Base-by-base conservation (phyloP, 2,888 invertebrate genomes). In the Troglohyphantes excavatus region DNA sequence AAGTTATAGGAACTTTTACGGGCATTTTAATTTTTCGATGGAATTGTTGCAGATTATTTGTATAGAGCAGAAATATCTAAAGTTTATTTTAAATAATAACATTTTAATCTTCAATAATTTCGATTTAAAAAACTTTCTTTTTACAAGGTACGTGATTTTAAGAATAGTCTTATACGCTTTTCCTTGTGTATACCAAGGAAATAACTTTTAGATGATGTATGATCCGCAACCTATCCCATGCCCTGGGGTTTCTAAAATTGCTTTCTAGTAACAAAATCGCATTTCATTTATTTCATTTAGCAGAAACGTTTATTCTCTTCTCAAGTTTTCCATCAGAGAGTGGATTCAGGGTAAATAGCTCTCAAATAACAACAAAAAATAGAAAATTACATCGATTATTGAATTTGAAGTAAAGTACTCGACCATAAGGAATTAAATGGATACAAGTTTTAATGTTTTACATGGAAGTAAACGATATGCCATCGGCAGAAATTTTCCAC, bases 211-310 rank as follows among this genome's bases (percentile, higher is more conserved):
- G 43, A 43, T 70, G 70, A 70, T 70, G 70, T 70, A 70, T 70
- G 70, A 70, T 70, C 23, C 23, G 21, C 39, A 70, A 23, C 43
- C 21, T 43, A 39, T 70, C 39, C 70, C 43, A 39, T 70, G 23
- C 70, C 70, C 70, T 43, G 33, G 39, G 70, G 70, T 70, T 70
- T 70, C 70, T 21, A 39, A 70, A 70, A 70, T 33, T 70, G 43
- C 70, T 70, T 70, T 23, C 43, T 39, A 21, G 70, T 23, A 70
- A 70, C 70, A 39, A 70, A 70, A 70, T 70, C 39, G 70, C 70
- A 39, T 70, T 70, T 70, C 70, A 70, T 39, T 70, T 70, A 70
- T 70, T 70, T 70, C 43, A 70, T 39, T 70, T 70, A 70, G 39
- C 70, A 70, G 43, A 70, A 43, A 43, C 70, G 39, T 70, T 70